A percentile compares a stretch with the other conserved stretches of the same genome.
Conservation (phyloP, 2,888 invertebrate species). For the Ecdyonurus torrentis region DNA sequence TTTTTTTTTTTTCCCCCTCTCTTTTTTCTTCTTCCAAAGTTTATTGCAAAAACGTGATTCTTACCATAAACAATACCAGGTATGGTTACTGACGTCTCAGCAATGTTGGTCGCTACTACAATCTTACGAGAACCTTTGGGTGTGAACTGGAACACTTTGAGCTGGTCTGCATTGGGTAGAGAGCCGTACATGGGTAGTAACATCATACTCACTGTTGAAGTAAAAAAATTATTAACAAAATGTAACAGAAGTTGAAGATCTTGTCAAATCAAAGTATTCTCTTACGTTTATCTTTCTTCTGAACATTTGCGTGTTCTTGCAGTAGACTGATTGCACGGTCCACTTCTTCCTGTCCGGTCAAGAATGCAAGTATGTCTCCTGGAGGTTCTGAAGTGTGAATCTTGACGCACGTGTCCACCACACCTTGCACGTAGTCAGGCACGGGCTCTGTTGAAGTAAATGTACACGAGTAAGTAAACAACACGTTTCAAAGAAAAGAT, state of each 20-base stretch:
- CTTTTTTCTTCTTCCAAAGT: not conserved
- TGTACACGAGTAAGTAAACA: conserved; percentile 7
- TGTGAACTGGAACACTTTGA: conserved; percentile 63
- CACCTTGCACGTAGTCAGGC: conserved; percentile 73
- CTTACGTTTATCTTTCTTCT: not conserved
- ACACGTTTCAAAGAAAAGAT: no score
- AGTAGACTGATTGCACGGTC: conserved; percentile 51
- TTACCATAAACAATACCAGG: conserved; percentile 79
- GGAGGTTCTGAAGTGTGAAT: conserved; percentile 67
- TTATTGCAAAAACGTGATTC: conserved; percentile 14
- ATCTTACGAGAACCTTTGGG: conserved; percentile 68
- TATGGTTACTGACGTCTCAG: conserved; percentile 93
- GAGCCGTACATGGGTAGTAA: conserved; percentile 88
- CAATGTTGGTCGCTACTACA: conserved; percentile 88
- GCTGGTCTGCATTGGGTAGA: conserved; percentile 66
- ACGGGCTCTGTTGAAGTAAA: conserved; percentile 47
- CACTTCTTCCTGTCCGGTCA: conserved; percentile 92
- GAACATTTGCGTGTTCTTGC: conserved; percentile 34
- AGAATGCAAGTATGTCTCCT: conserved; percentile 83
- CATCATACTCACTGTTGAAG: conserved; percentile 29
- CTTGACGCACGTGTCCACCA: conserved; percentile 75
- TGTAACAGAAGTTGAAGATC: not conserved
- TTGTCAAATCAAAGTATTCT: no score
- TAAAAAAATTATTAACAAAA: not conserved
- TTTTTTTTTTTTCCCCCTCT: not conserved